These are phyloP conservation scores for Apistogramma diplotaenia DNA, from an alignment of 2,113 vertebrate species.

Conservation along the genomic window DNA sequence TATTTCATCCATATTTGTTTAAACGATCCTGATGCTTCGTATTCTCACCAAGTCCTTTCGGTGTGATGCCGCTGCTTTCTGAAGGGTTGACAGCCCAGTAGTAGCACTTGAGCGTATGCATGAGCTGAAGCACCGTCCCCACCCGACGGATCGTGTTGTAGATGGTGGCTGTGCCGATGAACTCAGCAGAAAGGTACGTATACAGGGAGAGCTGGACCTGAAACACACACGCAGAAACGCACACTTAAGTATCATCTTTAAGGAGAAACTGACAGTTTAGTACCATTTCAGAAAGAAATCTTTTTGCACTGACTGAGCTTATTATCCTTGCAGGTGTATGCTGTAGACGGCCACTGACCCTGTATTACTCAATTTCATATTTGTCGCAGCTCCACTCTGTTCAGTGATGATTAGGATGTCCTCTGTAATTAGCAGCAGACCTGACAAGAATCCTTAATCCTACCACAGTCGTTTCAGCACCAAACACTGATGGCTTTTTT, in stretches of 20 bases:
- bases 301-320: background rate
- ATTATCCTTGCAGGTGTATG: constrained; percentile 16
- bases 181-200: constrained; percentile 94
- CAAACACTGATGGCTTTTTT: background rate
- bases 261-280: background rate
- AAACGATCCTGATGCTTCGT: too few species aligned
- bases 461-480: constrained; percentile 2
- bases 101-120: constrained; percentile 95
- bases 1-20: too few species aligned
- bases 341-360: constrained; percentile 29
- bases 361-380: constrained; percentile 31
- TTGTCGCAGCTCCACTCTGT: constrained; percentile 18
- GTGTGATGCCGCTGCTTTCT: constrained; percentile 86
- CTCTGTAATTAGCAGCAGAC: constrained; percentile 48
- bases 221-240: background rate
- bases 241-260: background rate
- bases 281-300: background rate
- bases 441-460: constrained; percentile 52
- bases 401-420: constrained; percentile 49
- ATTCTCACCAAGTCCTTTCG: constrained; percentile 89
- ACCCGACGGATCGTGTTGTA: constrained; percentile 94
- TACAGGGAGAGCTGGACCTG: constrained; percentile 94
- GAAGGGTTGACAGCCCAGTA: constrained; percentile 93
- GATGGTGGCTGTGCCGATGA: constrained; percentile 94
- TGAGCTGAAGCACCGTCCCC: constrained; percentile 93